These are phyloP conservation scores for Morpho helenor DNA, from an alignment of 2,888 invertebrate species.

Conservation along the genomic window DNA sequence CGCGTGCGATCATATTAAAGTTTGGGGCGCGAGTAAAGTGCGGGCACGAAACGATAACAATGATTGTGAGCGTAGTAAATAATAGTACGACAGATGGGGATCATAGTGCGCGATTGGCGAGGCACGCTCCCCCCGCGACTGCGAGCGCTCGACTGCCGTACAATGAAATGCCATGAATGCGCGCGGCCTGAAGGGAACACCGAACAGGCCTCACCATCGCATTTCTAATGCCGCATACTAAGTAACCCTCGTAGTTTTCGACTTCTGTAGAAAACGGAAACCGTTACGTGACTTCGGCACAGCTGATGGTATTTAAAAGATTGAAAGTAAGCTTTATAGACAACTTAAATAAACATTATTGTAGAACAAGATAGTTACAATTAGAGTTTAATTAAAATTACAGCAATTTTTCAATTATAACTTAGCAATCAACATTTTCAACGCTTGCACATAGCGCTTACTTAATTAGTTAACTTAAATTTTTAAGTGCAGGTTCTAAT, in stretches of 20 bases:
- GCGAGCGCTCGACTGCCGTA: conserved; percentile 68
- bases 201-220: conserved; percentile 46
- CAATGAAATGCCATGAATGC: conserved; percentile 70
- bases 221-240: conserved; percentile 69
- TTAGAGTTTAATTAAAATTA: too few relatives aligned
- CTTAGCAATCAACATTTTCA: too few relatives aligned
- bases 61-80: conserved; percentile 51
- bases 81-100: conserved; percentile 44
- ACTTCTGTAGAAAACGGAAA: conserved; percentile 64
- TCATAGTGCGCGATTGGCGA: conserved; percentile 34
- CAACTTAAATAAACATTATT: too few relatives aligned
- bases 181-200: conserved; percentile 38
- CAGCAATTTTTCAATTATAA: too few relatives aligned
- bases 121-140: conserved; percentile 66
- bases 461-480: too few relatives aligned
- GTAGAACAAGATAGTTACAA: too few relatives aligned
- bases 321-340: not conserved
- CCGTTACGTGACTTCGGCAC: conserved; percentile 66
- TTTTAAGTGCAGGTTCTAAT: too few relatives aligned
- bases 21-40: conserved; percentile 46
- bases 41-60: conserved; percentile 53
- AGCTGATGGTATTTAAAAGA: conserved; percentile 50
- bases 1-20: conserved; percentile 60
- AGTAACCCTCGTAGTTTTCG: conserved; percentile 66
- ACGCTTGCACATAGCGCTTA: too few relatives aligned